Evolutionary conservation across 2,888 invertebrate species (phyloP).

Genomic region (Phrixothrix hirtus): DNA sequence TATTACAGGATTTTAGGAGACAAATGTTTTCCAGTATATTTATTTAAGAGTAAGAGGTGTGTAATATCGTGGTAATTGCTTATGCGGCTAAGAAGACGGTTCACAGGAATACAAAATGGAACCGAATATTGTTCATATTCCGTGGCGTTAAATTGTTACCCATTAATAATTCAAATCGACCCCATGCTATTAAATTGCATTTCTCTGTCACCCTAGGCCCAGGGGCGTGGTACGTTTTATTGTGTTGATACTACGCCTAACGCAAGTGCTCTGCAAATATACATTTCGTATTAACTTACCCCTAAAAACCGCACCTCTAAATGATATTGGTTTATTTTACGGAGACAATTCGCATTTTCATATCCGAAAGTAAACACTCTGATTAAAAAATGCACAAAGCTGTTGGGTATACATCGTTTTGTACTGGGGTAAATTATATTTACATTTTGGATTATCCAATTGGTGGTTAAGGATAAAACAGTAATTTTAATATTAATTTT

Average conservation of each 20-base stretch:
- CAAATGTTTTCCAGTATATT: too few relatives aligned
- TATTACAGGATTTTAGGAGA: conserved; percentile 7
- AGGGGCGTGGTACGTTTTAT: conserved; percentile 48
- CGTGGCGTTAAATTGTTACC: background rate
- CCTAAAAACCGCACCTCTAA: conserved; percentile 45
- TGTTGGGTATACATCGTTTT: background rate
- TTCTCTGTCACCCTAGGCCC: conserved; percentile 44
- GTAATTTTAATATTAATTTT: too few relatives aligned
- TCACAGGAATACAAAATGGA: too few relatives aligned
- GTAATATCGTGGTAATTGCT: too few relatives aligned
- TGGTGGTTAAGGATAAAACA: too few relatives aligned
- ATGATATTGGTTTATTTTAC: conserved; percentile 46
- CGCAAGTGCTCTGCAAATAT: conserved; percentile 54
- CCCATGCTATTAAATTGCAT: conserved; percentile 47
- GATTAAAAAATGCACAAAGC: conserved; percentile 6
- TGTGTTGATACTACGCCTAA: conserved; percentile 51
- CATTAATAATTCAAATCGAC: conserved; percentile 36
- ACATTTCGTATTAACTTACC: conserved; percentile 51
- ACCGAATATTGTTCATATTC: too few relatives aligned
- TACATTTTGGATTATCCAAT: too few relatives aligned
- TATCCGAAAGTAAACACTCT: conserved; percentile 18
- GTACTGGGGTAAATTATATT: background rate
- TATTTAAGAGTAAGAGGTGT: too few relatives aligned
- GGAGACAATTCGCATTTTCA: conserved; percentile 42
- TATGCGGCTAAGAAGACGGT: too few relatives aligned